Conservation (phyloP, 2,888 invertebrate species). For the Mythimna lalbum region DNA sequence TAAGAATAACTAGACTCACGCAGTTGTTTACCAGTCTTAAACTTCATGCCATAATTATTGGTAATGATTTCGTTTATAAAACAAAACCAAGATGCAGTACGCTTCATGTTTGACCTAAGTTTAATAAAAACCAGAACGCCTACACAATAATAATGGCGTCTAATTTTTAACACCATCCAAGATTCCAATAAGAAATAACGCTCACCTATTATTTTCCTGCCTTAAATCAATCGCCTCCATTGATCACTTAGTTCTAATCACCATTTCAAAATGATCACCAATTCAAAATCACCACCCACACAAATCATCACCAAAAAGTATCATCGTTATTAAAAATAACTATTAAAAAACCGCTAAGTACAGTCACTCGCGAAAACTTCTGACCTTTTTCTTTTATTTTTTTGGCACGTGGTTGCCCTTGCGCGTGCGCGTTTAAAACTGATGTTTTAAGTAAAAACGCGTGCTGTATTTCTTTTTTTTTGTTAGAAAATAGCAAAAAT, state of each 20-base stretch:
- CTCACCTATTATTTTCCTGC: slow-evolving; percentile 76
- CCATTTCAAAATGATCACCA: slow-evolving; percentile 67
- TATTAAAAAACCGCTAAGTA: slow-evolving; percentile 26
- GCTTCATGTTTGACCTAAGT: too few relatives aligned
- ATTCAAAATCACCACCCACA: slow-evolving; percentile 1
- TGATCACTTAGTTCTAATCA: slow-evolving; percentile 72
- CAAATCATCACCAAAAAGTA: slow-evolving; percentile 32
- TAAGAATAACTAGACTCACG: background rate
- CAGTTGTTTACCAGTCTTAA: background rate
- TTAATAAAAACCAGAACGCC: background rate
- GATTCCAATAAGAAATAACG: slow-evolving; percentile 73
- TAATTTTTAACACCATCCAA: slow-evolving; percentile 7
- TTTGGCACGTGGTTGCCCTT: slow-evolving; percentile 80
- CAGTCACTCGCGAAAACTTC: slow-evolving; percentile 38
- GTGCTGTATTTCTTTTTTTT: slow-evolving; percentile 81
- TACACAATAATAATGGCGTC: background rate
- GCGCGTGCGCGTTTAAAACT: slow-evolving; percentile 86
- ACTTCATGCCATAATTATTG: background rate
- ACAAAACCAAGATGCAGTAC: background rate
- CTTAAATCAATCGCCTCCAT: slow-evolving; percentile 76
- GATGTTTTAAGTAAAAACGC: slow-evolving; percentile 89
- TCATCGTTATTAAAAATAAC: slow-evolving; percentile 9
- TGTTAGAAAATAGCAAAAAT: slow-evolving; percentile 88
- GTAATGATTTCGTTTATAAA: background rate
- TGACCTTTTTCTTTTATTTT: slow-evolving; percentile 50